Conservation (phyloP, 1,140 invertebrate genomes). For the Penaeus chinensis region DNA sequence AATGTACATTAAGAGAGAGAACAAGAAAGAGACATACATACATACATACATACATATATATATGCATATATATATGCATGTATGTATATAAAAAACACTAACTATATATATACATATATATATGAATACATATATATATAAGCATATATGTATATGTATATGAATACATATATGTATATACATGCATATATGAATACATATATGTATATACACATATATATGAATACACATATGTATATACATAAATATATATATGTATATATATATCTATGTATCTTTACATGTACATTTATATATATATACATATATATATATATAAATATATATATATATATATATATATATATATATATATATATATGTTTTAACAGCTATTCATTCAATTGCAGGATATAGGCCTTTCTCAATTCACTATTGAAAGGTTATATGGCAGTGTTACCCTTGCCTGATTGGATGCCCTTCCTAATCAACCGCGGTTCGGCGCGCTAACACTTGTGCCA, state of each 20-base stretch:
- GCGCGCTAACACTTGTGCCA: too few species aligned
- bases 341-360: too few species aligned
- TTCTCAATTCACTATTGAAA: too few species aligned
- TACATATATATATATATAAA: too few species aligned
- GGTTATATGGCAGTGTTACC: too few species aligned
- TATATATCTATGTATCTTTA: too few species aligned
- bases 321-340: too few species aligned
- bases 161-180: conserved; percentile 14
- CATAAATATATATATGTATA: background rate
- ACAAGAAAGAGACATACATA: background rate
- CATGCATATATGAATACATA: background rate
- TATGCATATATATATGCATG: conserved; percentile 5
- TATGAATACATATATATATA: background rate
- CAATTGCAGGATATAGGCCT: too few species aligned
- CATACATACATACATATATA: background rate
- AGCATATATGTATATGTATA: background rate
- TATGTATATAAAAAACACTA: background rate
- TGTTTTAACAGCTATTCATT: too few species aligned
- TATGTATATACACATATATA: conserved; percentile 1
- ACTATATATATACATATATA: conserved; percentile 4
- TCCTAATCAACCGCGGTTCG: too few species aligned
- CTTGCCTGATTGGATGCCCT: too few species aligned
- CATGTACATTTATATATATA: too few species aligned
- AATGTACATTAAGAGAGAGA: background rate
- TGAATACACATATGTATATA: background rate